These are phyloP conservation scores for Hylaeus anthracinus DNA, from an alignment of 1,140 invertebrate species.

Conservation along the genomic window DNA sequence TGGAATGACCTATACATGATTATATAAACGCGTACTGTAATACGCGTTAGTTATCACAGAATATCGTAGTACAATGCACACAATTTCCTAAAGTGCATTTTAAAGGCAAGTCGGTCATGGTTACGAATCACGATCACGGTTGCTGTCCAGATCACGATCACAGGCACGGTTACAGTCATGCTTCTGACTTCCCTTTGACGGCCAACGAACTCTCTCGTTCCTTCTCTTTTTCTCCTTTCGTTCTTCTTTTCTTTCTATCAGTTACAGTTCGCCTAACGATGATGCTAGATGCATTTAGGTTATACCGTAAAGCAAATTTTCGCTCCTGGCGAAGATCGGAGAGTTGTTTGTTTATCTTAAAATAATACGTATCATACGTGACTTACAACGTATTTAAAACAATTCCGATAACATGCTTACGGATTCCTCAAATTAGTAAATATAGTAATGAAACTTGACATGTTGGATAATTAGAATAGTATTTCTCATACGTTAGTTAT, in stretches of 20 bases:
- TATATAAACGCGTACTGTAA: no score
- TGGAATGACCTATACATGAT: no score
- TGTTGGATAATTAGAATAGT: neutral
- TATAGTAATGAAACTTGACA: no score
- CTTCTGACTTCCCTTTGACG: slow-evolving; percentile 48
- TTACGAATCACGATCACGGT: slow-evolving; percentile 71
- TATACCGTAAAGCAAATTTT: slow-evolving; percentile 25
- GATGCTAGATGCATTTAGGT: slow-evolving; percentile 30
- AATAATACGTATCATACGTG: neutral
- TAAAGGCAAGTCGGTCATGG: slow-evolving; percentile 73
- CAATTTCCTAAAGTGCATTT: slow-evolving; percentile 35
- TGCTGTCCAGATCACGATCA: slow-evolving; percentile 69
- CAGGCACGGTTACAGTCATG: slow-evolving; percentile 49
- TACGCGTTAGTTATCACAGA: no score
- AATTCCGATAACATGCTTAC: no score
- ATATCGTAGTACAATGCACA: neutral
- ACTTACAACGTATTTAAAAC: neutral
- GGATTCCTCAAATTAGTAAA: no score
- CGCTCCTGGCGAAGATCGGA: neutral
- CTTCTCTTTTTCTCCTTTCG: slow-evolving; percentile 31
- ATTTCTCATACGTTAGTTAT: neutral
- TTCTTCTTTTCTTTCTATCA: slow-evolving; percentile 24
- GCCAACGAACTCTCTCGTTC: slow-evolving; percentile 57
- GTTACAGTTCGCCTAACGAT: slow-evolving; percentile 23
- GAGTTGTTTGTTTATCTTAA: neutral